A percentile compares a stretch with the other conserved stretches of the same genome.
Evolutionary conservation across 2,797 vertebrate genomes (phyloP).

Genomic region (Yasuhikotakia modesta): DNA sequence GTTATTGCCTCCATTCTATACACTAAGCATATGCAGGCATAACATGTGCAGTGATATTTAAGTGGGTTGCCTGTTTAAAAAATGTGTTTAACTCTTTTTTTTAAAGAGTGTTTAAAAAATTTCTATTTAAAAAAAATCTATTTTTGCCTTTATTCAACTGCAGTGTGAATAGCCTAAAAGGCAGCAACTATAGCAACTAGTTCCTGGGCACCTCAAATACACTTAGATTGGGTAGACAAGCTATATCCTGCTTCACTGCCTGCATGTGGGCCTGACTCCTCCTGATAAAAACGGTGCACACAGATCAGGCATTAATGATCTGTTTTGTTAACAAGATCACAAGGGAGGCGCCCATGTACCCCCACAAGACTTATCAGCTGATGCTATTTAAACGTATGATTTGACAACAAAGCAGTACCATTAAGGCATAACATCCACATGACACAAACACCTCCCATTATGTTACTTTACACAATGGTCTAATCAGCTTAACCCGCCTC

Average conservation of each 20-base stretch:
- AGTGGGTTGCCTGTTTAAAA: neutral
- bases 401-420: conserved; percentile 2
- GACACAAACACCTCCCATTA: conserved; percentile 5
- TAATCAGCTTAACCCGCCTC: neutral
- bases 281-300: conserved; percentile 37
- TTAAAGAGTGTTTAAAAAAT: too few relatives aligned
- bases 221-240: conserved; percentile 18
- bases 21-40: too few relatives aligned
- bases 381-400: neutral
- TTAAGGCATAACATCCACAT: neutral
- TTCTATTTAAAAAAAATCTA: too few relatives aligned
- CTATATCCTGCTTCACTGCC: conserved; percentile 34
- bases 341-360: neutral
- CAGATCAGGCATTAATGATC: conserved; percentile 1
- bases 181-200: neutral
- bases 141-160: neutral
- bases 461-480: neutral
- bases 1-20: too few relatives aligned
- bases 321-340: conserved; percentile 29
- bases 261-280: conserved; percentile 16
- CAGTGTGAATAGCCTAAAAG: neutral
- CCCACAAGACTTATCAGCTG: conserved; percentile 20
- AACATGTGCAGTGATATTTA: too few relatives aligned
- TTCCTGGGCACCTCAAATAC: neutral
- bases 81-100: too few relatives aligned